phyloP scores from a whole-genome alignment of 2,113 vertebrate genomes.

The Suncus etruscus region DNA sequence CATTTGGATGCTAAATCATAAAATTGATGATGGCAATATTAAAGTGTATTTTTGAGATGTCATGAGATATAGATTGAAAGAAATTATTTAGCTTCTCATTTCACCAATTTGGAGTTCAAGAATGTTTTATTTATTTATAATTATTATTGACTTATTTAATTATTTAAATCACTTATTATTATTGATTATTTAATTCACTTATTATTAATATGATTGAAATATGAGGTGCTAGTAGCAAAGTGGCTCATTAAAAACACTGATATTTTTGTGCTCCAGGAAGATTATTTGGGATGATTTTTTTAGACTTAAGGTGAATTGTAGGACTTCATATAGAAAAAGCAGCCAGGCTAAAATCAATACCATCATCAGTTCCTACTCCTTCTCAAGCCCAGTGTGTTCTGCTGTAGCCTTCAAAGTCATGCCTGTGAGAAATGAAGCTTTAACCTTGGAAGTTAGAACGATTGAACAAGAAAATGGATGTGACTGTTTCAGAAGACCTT shows the following conservation, averaged over 20 bases:
- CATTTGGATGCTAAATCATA: not conserved
- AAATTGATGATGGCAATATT: not conserved
- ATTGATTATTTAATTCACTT: not conserved
- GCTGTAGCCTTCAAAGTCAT: not conserved
- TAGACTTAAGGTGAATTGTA: conserved; percentile 27
- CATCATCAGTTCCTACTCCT: conserved; percentile 40
- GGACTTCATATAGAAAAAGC: conserved; percentile 36
- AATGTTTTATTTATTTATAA: not conserved
- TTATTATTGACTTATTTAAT: no score
- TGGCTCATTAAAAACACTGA: not conserved
- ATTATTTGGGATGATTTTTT: conserved; percentile 59
- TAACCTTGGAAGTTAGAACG: conserved; percentile 40
- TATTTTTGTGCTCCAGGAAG: conserved; percentile 19
- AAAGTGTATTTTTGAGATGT: not conserved
- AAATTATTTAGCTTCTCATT: not conserved
- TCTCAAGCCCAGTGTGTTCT: not conserved
- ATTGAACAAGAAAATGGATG: conserved; percentile 29
- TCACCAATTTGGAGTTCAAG: not conserved
- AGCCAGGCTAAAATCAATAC: conserved; percentile 52
- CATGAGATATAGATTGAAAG: not conserved
- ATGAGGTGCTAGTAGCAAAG: fast-evolving
- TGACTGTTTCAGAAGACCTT: conserved; percentile 16
- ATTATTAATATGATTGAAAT: not conserved
- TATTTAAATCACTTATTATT: no score
- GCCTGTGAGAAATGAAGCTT: conserved; percentile 16